A percentile compares a stretch with the other conserved stretches of the same genome.
Evolutionary conservation across 2,113 vertebrate species (phyloP).

Genomic region (Cacatua alba): DNA sequence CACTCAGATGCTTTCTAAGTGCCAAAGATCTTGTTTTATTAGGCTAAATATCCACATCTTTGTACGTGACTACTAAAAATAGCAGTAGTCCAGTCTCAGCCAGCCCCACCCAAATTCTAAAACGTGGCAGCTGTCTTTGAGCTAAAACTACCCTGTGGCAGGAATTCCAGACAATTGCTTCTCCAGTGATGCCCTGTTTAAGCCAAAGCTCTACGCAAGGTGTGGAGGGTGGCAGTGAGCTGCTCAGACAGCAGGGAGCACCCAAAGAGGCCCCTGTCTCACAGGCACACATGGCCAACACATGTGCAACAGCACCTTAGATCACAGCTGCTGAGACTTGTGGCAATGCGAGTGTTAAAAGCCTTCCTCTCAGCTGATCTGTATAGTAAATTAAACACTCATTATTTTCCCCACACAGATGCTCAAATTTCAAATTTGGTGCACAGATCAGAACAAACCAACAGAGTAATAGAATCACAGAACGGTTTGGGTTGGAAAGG

Average conservation of each 20-base stretch:
- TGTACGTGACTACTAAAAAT: background rate
- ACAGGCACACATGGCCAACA: background rate
- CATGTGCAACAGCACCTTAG: background rate
- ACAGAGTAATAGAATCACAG: background rate
- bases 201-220: background rate
- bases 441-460: background rate
- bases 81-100: background rate
- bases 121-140: background rate
- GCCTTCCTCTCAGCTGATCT: too few species aligned
- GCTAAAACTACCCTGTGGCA: background rate
- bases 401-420: background rate
- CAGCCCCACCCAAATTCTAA: background rate
- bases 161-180: background rate
- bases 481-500: background rate
- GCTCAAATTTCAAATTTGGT: background rate
- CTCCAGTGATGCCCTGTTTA: background rate
- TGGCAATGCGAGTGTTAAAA: background rate
- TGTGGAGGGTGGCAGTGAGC: background rate
- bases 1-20: background rate
- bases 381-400: background rate
- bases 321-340: background rate
- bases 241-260: background rate
- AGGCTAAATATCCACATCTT: background rate
- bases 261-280: fast-evolving
- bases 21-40: background rate